Base-by-base conservation (phyloP, 1,140 invertebrate genomes). In the Trachelipus rathkii region DNA sequence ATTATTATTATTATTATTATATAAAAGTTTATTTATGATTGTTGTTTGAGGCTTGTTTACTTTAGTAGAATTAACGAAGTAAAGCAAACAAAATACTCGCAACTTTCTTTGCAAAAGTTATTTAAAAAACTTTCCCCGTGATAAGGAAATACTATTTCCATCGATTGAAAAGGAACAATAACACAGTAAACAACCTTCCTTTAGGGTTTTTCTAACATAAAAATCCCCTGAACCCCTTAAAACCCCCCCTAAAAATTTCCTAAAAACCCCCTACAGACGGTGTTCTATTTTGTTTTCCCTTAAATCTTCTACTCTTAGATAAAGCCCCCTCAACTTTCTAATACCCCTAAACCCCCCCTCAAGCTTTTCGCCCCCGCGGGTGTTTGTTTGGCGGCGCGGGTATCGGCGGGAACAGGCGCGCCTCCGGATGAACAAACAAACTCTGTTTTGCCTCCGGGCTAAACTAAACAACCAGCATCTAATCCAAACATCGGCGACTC, bases 381-480 rank as follows among this genome's bases (percentile, higher is more conserved):
- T 78, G 77, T 78, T 78, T 78, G 77, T 78, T 66, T 75, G 73
- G 77, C 70, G 71, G 73, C 73, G 50, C 50, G 71, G 77, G 77
- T 79, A 76, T 76, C 78, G 78, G 74, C 78, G 72, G 74, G 75
- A 76, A 79, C 78, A 79, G 78, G 75, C 78, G 74, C 78, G 75
- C 71, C 71, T 76, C 78, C 74, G 78, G 78, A 79, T 79, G 78
- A 79, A 79, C 78, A 79, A 79, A 79, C 78, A 79, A 71, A 74
- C 74, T 71, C 78, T 79, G 78, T 79, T 79, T 79, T 79, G 78
- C 78, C 78, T 79, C 78, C 78, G 75, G 78, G 78, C 78, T 79
- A 79, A 79, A 79, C 78, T 79, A 79, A 79, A 79, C 78, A 79
- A 79, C 78, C 74, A 76, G 78, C 78, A 79, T 76, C 78, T 79